Base-by-base conservation (phyloP, 2,113 vertebrate genomes). In the Mesocricetus auratus region DNA sequence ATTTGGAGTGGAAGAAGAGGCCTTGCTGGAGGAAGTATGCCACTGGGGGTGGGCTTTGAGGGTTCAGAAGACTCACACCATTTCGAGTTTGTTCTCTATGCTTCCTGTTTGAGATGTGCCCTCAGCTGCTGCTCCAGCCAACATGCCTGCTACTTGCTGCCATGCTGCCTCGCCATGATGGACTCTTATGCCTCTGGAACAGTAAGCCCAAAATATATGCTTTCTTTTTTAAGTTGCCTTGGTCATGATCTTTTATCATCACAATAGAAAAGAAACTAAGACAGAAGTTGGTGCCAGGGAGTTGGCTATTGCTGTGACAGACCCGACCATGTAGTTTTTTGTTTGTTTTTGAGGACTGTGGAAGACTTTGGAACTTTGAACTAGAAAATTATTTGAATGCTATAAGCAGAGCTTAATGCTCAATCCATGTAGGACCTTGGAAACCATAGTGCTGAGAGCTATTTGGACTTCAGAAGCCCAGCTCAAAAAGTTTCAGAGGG, bases 61-160 rank as follows among this genome's bases (percentile, higher is more conserved):
- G 36, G 56, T 60, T 60, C 56, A 60, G 56, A 58, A 82, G 11
- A n/a, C 19, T 82, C n/a, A 56, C 36, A 26, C 79, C 24, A 60
- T 82, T 82, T 60, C 53, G 22, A 82, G 79, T 82, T 82, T 82
- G 79, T 82, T 82, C 79, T 60, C 79, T 82, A 39, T 60, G 79
- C 79, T 82, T 60, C 79, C 79, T 82, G 79, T 82, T 60, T 82
- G 56, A 82, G 56, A 82, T 82, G 56, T 39, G 56, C 79, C 79
- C 79, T 82, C 79, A 82, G 56, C 56, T 60, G 56, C 79, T 82
- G 36, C 36, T 60, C 79, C 36, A 82, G 56, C 33, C 10, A 33
- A 24, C 56, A 82, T 60, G 56, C 56, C 36, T 82, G 79, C 79
- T 60, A 60, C 79, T 60, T 60, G 56, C 56, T 82, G 36, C 56